Evolutionary conservation across 1,140 invertebrate genomes (phyloP).

Genomic region (Drosophila teissieri): DNA sequence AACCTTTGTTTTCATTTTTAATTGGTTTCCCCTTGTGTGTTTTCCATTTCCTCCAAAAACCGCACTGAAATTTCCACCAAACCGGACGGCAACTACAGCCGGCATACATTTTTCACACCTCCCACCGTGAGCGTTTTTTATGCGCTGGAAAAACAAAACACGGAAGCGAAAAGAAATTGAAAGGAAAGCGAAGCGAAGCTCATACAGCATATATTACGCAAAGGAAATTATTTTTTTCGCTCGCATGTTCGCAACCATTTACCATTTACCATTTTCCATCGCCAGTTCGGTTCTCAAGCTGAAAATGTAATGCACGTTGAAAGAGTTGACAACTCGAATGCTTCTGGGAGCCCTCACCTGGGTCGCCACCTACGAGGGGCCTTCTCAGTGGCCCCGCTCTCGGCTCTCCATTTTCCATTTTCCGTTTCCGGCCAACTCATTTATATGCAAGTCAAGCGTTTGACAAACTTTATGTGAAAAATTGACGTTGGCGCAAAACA

Average conservation of each 20-base stretch:
- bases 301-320: constrained; percentile 81
- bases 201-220: constrained; percentile 63
- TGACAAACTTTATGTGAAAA: constrained; percentile 82
- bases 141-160: constrained; percentile 25
- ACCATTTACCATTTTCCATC: constrained; percentile 20
- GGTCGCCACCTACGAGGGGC: background rate
- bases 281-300: constrained; percentile 34
- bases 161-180: constrained; percentile 27
- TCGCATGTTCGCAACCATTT: constrained; percentile 30
- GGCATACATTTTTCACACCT: constrained; percentile 24
- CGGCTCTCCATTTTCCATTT: constrained; percentile 29
- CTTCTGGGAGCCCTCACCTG: constrained; percentile 30
- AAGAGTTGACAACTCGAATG: constrained; percentile 79
- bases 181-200: constrained; percentile 49
- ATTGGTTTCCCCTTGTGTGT: background rate
- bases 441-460: constrained; percentile 83
- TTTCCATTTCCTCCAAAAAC: constrained; percentile 5
- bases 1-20: background rate
- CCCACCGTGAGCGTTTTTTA: background rate
- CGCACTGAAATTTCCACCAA: constrained; percentile 17
- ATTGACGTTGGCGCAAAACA: constrained; percentile 70
- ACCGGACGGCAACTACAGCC: constrained; percentile 2
- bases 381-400: constrained; percentile 30
- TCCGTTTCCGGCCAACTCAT: constrained; percentile 65
- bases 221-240: constrained; percentile 74